Evolutionary conservation across 2,113 vertebrate genomes (phyloP), one percentile per base, ranked within the genome.

Genomic region (Sinocyclocheilus anshuiensis): DNA sequence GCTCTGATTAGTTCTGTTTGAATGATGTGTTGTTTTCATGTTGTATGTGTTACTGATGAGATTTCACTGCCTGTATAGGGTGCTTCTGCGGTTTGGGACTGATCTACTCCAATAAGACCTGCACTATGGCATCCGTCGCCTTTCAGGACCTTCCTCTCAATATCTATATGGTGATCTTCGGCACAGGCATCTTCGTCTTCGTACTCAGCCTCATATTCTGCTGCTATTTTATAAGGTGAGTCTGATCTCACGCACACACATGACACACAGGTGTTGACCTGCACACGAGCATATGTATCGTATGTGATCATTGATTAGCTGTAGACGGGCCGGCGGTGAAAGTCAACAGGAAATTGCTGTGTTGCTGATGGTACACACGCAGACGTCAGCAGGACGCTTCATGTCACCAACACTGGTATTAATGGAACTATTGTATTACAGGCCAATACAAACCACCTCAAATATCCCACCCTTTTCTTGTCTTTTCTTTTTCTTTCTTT

Each of bases 191-290:
- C 93, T 97, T 98, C 15, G 92, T 98, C 93, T 98, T 99, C 15
- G 94, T 99, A 90, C 96, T 99, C 88, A 98, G 97, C 91, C 96
- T 99, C 91, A 96, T 99, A 92, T 98, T 97, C 94, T 98, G 97
- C 94, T 99, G 97, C 92, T 99, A 97, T 91, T 98, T 97, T 87
- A 97, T 99, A 93, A 98, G 97, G 97, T 98, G 86, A 92, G 92
- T 50, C 15, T 50, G 57, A 85, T 7, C 29, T 9, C 22, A 85
- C 42, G 53, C 29, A 29, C 59, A 82, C 53, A 78, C 59, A 86
- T 2, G 67, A 84, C 84, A 87, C 83, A 86, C 26, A 81, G 69
- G 20, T 42, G 69, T 61, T 53, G 50, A 16, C 50, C 13, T 53
- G 13, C 50, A 55, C 33, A 39, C 33, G 53, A 63, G 33, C 72